Conservation (phyloP, 2,797 vertebrate genomes). For the Siniperca undulata region DNA sequence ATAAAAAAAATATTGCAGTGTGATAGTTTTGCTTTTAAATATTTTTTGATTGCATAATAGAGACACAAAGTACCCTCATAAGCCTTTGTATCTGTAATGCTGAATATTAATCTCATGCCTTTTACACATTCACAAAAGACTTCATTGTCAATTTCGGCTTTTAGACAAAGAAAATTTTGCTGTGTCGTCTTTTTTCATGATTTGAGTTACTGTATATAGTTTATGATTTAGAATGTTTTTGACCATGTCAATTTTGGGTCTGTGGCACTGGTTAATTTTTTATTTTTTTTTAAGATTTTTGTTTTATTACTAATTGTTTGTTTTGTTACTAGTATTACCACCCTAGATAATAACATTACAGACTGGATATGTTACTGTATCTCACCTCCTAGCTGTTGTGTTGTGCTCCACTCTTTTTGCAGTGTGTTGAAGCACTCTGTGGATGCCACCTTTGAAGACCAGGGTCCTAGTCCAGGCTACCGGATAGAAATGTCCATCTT, state of each 20-base stretch:
- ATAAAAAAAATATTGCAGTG: no score
- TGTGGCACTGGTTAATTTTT: background rate
- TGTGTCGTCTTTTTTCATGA: background rate
- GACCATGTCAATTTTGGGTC: background rate
- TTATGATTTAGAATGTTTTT: background rate
- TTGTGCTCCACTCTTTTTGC: conserved; percentile 39
- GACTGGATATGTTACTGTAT: conserved; percentile 4
- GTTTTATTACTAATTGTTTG: background rate
- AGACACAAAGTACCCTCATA: no score
- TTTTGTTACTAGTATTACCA: background rate
- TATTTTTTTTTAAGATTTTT: background rate
- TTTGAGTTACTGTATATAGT: background rate
- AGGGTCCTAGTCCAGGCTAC: conserved; percentile 95
- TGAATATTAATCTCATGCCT: conserved; percentile 21
- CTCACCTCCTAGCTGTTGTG: conserved; percentile 4
- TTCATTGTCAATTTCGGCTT: conserved; percentile 6
- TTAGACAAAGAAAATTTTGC: background rate
- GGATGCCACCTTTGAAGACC: conserved; percentile 95
- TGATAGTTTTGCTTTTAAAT: no score
- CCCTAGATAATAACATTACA: background rate
- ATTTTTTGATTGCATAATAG: no score
- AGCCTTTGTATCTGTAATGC: background rate
- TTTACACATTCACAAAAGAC: conserved; percentile 14
- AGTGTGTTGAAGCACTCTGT: conserved; percentile 98
- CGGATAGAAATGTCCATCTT: conserved; percentile 98